Evolutionary conservation across 2,797 vertebrate species (phyloP).

Genomic region (Atherinosoma microstoma): DNA sequence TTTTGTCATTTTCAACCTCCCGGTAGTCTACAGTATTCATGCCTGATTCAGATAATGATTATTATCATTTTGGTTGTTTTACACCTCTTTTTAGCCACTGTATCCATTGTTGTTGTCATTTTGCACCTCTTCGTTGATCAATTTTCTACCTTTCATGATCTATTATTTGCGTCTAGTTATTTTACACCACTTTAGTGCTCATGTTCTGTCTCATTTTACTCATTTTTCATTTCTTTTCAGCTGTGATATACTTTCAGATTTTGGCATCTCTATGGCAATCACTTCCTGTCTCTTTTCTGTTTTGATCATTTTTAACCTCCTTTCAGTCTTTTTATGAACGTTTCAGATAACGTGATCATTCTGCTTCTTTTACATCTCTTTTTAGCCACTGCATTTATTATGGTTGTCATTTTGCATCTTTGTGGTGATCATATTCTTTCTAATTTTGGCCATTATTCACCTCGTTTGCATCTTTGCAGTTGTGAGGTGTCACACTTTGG

Average conservation of each 20-base stretch:
- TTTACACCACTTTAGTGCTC: no score
- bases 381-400: neutral
- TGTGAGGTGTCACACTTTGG: neutral
- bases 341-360: neutral
- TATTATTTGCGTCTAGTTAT: no score
- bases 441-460: neutral
- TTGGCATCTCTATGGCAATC: no score
- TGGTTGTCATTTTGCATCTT: neutral
- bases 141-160: no score
- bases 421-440: neutral
- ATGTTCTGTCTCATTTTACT: no score
- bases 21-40: neutral
- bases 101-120: no score
- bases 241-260: no score
- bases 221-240: neutral
- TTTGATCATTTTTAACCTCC: no score
- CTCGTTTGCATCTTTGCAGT: neutral
- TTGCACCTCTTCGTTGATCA: no score
- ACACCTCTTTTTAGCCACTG: neutral
- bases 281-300: no score
- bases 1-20: neutral
- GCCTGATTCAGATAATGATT: neutral
- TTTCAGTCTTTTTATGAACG: neutral
- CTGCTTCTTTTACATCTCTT: neutral
- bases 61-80: neutral